Conservation (phyloP, 92 coral and sea anemone species). For the Phenganax marumi region DNA sequence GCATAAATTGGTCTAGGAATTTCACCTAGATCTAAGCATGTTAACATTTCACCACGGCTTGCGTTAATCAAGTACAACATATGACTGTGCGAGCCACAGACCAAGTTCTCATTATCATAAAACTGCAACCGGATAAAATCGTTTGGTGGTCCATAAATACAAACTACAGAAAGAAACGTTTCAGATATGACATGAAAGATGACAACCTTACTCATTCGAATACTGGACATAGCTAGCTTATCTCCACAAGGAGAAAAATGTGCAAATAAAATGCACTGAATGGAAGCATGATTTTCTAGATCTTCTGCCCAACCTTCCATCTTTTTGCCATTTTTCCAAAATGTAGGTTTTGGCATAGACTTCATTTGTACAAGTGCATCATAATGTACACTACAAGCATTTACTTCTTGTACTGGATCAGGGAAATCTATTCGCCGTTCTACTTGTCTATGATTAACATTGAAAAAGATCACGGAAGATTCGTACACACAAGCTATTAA, state of each 20-base stretch:
- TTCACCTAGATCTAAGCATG: background rate
- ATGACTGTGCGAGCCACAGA: background rate
- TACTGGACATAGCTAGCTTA: background rate
- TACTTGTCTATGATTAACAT: background rate
- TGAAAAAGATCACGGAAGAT: background rate
- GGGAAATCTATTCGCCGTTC: background rate
- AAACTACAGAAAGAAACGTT: background rate
- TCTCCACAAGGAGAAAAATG: background rate
- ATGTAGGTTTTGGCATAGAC: background rate
- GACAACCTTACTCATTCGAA: background rate
- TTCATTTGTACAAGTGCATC: background rate
- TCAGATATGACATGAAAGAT: background rate
- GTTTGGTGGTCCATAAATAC: background rate
- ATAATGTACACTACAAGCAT: background rate
- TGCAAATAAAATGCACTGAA: background rate
- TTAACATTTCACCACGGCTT: background rate
- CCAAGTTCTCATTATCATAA: background rate
- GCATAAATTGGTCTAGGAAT: background rate
- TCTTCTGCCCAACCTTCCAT: background rate
- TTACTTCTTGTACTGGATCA: background rate
- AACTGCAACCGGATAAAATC: background rate
- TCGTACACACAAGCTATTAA: conserved; percentile 10
- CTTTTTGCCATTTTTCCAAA: background rate
- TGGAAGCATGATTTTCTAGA: background rate
- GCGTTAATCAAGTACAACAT: background rate